Conservation (phyloP, 2,888 invertebrate genomes). For the Volucella inanis region DNA sequence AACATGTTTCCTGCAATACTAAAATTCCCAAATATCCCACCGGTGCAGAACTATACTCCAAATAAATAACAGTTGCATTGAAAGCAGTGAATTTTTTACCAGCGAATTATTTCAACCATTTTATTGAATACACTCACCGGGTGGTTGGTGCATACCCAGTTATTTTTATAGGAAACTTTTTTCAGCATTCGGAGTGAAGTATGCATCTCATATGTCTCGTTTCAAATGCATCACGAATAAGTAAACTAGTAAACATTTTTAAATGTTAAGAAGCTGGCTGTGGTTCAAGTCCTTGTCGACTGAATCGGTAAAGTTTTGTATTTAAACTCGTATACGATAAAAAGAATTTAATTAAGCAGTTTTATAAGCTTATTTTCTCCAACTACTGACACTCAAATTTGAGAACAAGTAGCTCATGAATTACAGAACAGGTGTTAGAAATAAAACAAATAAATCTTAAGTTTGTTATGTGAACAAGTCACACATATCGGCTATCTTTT, state of each 20-base stretch:
- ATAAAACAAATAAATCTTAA: too few species aligned
- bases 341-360: background rate
- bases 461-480: too few species aligned
- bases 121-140: slow-evolving; percentile 3
- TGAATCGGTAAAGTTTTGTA: background rate
- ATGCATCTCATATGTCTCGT: background rate
- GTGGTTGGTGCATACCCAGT: background rate
- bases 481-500: too few species aligned
- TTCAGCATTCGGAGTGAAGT: background rate
- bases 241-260: background rate
- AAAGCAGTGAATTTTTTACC: too few species aligned
- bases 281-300: slow-evolving; percentile 6
- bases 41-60: too few species aligned
- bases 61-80: too few species aligned
- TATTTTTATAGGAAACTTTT: slow-evolving; percentile 3
- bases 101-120: background rate
- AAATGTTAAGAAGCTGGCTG: background rate
- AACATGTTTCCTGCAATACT: too few species aligned
- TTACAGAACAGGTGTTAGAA: too few species aligned
- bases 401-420: too few species aligned
- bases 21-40: too few species aligned
- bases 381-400: too few species aligned
- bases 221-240: background rate
- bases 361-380: background rate
- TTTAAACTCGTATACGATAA: background rate